Evolutionary conservation across 2,888 invertebrate genomes (phyloP).

Genomic region (Antheraea assamensis): DNA sequence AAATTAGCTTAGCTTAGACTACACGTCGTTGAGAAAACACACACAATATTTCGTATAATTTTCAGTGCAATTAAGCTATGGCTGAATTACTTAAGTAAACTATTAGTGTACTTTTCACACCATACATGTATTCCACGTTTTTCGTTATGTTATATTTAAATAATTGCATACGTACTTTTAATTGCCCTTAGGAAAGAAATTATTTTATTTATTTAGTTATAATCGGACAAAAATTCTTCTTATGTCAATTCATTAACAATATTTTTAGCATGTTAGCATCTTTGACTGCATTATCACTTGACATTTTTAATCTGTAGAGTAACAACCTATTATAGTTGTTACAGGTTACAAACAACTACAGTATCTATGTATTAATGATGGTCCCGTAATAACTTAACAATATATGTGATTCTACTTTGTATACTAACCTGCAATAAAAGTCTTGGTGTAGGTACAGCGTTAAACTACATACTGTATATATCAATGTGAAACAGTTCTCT

Average conservation of each 20-base stretch:
- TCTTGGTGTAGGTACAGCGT: not conserved
- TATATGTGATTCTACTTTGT: not conserved
- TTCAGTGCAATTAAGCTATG: no score
- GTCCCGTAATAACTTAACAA: not conserved
- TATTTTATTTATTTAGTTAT: not conserved
- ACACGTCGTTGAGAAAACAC: no score
- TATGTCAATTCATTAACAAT: not conserved
- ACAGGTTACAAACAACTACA: not conserved
- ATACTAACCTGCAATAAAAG: not conserved
- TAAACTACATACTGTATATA: not conserved
- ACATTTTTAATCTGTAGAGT: not conserved
- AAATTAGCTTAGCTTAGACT: no score
- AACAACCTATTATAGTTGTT: not conserved
- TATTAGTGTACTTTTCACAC: no score
- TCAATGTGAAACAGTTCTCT: not conserved
- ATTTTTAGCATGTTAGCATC: not conserved
- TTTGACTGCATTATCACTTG: not conserved
- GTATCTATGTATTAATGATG: not conserved
- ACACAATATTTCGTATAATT: no score
- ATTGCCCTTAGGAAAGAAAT: not conserved
- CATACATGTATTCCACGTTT: no score
- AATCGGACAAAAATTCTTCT: not conserved
- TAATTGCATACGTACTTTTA: no score
- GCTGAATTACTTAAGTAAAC: no score
- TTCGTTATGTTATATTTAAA: no score